Evolutionary conservation across 2,797 vertebrate genomes (phyloP).

Genomic region (Syngnathus rostellatus): DNA sequence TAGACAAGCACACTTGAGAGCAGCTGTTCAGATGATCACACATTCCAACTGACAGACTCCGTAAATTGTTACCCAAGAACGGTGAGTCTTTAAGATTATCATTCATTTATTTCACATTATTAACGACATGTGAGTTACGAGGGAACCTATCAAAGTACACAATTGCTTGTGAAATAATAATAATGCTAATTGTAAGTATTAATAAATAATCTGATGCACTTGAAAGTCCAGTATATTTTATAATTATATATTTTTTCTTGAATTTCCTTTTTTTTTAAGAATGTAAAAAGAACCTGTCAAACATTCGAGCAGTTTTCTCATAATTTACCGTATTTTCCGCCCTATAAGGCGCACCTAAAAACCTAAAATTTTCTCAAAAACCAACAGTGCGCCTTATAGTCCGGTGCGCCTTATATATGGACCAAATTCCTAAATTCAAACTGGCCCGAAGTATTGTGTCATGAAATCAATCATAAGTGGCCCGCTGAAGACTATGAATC

Average conservation of each 20-base stretch:
- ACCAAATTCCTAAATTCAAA: too few relatives aligned
- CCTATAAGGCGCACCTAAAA: too few relatives aligned
- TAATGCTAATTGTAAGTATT: too few relatives aligned
- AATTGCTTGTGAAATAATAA: neutral
- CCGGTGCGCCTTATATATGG: too few relatives aligned
- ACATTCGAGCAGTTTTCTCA: neutral
- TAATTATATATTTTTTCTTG: too few relatives aligned
- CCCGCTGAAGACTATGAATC: too few relatives aligned
- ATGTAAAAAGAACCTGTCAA: neutral
- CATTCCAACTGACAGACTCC: slow-evolving; percentile 23
- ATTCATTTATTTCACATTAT: neutral
- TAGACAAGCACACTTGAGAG: neutral
- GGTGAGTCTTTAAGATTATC: slow-evolving; percentile 34
- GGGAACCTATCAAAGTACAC: neutral
- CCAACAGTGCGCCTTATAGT: too few relatives aligned
- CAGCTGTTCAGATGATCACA: slow-evolving; percentile 15
- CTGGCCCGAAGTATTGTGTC: too few relatives aligned
- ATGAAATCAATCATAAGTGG: too few relatives aligned
- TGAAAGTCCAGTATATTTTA: neutral
- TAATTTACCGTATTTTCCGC: too few relatives aligned
- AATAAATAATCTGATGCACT: neutral
- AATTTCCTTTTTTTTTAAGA: neutral
- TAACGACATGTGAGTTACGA: neutral
- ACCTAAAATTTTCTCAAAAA: too few relatives aligned
- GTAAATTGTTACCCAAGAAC: neutral